Base-by-base conservation (phyloP, 2,888 invertebrate genomes). In the Colostygia pectinataria region DNA sequence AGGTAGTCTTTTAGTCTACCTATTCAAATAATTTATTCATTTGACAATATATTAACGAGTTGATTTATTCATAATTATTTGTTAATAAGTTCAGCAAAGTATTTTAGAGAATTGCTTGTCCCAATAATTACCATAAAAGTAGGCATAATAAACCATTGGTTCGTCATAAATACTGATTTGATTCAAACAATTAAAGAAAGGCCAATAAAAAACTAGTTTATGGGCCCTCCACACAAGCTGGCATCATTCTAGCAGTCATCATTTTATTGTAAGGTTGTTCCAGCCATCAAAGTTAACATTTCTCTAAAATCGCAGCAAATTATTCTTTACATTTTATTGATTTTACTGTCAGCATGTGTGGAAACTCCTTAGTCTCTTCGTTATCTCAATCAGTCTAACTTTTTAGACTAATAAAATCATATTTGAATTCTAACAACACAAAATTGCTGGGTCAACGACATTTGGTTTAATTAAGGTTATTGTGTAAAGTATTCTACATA, bases 161-260 rank as follows among this genome's bases (percentile, higher is more conserved):
- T 65, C 65, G 61, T 62, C 57, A 56, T 59, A 65, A 56, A 61
- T 63, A 63, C 65, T 66, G 65, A 63, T 65, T 66, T 63, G 56
- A 61, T 23, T 56, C 60, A 53, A 62, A 66, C 71, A 69, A 71
- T 68, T 65, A 57, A 58, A 61, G 63, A 66, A 68, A 70, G 66
- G 60, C 61, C 59, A 61, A 57, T 64, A 68, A 63, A 71, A 69
- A 68, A 67, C 67, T 59, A 61, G 65, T 71, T 67, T 64, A 47
- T 41, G 7, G 10, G 24, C 2, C 18, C 25, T 25, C 33, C 10
- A 42, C 41, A 42, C 15, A 8, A 10, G 40, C 31, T 13, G 40
- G 10, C 1, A 9, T 18, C 7, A 18, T 8, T 5, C n/a, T 18
- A 5, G 2, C 29, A 31, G n/a, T 3, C 20, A 4, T 23, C 13